These are phyloP conservation scores for Nomada fabriciana DNA, from an alignment of 2,888 invertebrate species.

Conservation along the genomic window DNA sequence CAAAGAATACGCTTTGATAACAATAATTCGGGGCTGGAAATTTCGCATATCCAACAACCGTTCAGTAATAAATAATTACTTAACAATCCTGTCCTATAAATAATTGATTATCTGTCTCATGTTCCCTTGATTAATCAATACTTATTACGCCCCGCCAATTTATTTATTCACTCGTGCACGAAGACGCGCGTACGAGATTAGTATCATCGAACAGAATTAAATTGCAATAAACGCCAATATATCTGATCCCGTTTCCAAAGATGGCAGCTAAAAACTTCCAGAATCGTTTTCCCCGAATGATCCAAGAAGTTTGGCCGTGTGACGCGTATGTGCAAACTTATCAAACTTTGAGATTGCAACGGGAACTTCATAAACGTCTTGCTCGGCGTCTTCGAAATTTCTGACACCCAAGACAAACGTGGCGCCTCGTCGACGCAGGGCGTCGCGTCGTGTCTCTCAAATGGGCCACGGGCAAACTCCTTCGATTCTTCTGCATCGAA, in stretches of 20 bases:
- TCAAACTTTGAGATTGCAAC: slow-evolving; percentile 51
- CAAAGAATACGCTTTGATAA: too few species aligned
- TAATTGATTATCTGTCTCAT: too few species aligned
- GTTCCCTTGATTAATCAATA: too few species aligned
- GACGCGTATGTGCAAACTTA: slow-evolving; percentile 41
- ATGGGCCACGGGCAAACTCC: not conserved
- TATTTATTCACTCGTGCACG: too few species aligned
- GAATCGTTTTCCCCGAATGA: slow-evolving; percentile 31
- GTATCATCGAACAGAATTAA: slow-evolving; percentile 7
- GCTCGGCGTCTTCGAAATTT: slow-evolving; percentile 34
- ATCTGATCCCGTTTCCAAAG: slow-evolving; percentile 15
- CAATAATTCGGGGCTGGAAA: too few species aligned
- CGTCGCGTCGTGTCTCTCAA: not conserved
- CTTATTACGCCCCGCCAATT: too few species aligned
- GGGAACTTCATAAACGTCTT: slow-evolving; percentile 43
- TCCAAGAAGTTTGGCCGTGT: not conserved
- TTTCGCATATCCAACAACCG: too few species aligned
- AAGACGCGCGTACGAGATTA: too few species aligned
- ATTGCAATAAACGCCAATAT: slow-evolving; percentile 12
- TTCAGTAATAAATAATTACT: too few species aligned
- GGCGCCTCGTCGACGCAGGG: not conserved
- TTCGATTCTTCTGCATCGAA: slow-evolving; percentile 24
- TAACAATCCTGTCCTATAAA: too few species aligned
- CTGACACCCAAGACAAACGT: slow-evolving; percentile 38
- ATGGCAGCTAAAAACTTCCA: slow-evolving; percentile 24